These are phyloP conservation scores for Steinernema hermaphroditum DNA, from an alignment of 2,888 invertebrate species.

Conservation along the genomic window DNA sequence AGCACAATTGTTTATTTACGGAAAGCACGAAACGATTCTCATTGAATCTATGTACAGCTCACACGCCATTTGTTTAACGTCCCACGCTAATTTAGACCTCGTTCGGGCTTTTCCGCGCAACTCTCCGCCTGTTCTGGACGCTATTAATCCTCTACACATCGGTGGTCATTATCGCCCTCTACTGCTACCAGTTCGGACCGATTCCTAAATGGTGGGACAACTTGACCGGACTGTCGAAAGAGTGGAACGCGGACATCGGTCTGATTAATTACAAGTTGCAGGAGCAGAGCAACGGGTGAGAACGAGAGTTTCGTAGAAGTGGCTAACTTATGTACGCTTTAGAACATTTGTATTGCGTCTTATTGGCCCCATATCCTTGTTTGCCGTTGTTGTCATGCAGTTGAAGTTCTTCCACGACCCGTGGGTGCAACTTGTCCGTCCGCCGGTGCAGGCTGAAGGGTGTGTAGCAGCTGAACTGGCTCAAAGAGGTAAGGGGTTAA, in stretches of 20 bases:
- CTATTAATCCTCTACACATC: slow-evolving; percentile 94
- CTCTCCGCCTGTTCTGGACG: slow-evolving; percentile 94
- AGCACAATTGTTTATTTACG: no score
- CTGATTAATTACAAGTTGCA: slow-evolving; percentile 77
- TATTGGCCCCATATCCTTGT: slow-evolving; percentile 90
- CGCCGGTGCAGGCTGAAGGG: background rate
- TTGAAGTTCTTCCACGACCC: slow-evolving; percentile 93
- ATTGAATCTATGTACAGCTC: no score
- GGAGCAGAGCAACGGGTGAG: slow-evolving; percentile 45
- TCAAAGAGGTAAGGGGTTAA: background rate
- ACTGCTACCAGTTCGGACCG: slow-evolving; percentile 89
- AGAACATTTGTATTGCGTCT: slow-evolving; percentile 80
- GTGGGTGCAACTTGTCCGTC: slow-evolving; percentile 71
- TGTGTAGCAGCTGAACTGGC: background rate
- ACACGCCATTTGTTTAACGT: no score
- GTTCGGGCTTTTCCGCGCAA: slow-evolving; percentile 84
- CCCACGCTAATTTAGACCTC: slow-evolving; percentile 75
- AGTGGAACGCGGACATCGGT: slow-evolving; percentile 86
- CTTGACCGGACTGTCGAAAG: slow-evolving; percentile 67
- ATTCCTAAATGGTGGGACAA: slow-evolving; percentile 72
- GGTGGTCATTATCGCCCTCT: slow-evolving; percentile 87
- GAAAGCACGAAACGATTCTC: no score
- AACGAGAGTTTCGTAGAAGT: background rate
- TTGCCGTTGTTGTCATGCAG: slow-evolving; percentile 94
- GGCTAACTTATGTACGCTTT: background rate